A percentile compares a stretch with the other conserved stretches of the same genome.
Evolutionary conservation across 2,888 invertebrate species (phyloP).

Genomic region (Rhagonycha fulva): DNA sequence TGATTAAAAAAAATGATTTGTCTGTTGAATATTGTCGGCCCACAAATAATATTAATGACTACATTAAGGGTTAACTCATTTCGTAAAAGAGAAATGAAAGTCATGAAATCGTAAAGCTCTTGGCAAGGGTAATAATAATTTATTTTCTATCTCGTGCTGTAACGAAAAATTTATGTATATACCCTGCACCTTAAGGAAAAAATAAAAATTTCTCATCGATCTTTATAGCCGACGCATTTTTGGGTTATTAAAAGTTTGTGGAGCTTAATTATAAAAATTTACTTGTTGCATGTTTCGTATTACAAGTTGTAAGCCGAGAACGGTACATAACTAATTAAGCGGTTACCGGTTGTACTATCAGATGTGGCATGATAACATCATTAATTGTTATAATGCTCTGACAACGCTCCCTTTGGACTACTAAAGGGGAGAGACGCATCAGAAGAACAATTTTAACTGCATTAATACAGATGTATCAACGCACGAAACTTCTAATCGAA

Average conservation of each 20-base stretch:
- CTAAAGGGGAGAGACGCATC: conserved; percentile 9
- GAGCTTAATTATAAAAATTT: neutral
- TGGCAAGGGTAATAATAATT: neutral
- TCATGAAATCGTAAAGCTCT: neutral
- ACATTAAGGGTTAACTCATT: neutral
- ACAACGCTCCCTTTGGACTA: conserved; percentile 16
- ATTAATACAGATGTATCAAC: neutral
- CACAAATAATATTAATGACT: conserved; percentile 1
- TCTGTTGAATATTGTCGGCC: neutral
- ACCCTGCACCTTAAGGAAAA: neutral
- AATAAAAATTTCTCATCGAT: neutral
- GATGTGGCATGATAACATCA: conserved; percentile 28
- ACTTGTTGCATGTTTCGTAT: neutral
- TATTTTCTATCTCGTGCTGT: neutral
- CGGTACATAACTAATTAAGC: conserved; percentile 25
- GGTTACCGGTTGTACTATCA: conserved; percentile 23
- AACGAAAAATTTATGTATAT: neutral
- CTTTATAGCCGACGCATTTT: neutral
- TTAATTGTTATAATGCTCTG: conserved; percentile 24
- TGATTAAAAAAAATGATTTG: neutral
- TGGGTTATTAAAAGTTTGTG: neutral
- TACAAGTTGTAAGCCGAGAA: neutral
- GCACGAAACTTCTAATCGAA: neutral
- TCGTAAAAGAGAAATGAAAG: neutral
- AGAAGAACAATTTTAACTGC: conserved; percentile 5